Percentiles rank a stretch among this genome's conserved stretches.
Conservation (phyloP, 92 coral and sea anemone genomes). For the Umimayanthus kanabou region DNA sequence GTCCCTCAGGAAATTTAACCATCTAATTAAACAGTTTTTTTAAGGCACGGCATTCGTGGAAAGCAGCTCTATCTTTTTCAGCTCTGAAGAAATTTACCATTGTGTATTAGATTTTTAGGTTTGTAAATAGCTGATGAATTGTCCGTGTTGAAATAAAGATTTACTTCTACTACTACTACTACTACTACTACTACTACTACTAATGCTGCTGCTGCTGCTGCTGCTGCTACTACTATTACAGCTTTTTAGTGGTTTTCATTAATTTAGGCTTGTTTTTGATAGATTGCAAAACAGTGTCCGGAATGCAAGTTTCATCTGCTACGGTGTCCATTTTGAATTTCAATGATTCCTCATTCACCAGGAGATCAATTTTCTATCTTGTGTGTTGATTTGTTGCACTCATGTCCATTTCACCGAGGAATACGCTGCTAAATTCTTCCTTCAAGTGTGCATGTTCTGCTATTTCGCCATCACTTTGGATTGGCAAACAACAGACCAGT, state of each 20-base stretch:
- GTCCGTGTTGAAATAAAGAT: too few relatives aligned
- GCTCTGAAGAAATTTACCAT: too few relatives aligned
- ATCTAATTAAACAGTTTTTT: too few relatives aligned
- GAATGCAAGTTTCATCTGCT: constrained; percentile 38
- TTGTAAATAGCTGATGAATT: too few relatives aligned
- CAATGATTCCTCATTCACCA: neutral
- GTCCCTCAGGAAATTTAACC: too few relatives aligned
- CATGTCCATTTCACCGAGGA: constrained; percentile 12
- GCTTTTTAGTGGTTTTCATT: constrained; percentile 2
- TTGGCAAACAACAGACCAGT: constrained; percentile 11
- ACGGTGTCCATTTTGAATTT: constrained; percentile 35
- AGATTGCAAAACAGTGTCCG: neutral
- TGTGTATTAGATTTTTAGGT: too few relatives aligned
- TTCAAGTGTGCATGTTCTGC: neutral
- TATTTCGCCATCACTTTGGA: constrained; percentile 10
- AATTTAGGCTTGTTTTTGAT: constrained; percentile 3
- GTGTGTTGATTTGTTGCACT: neutral
- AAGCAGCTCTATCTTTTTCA: too few relatives aligned
- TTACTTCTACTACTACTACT: too few relatives aligned
- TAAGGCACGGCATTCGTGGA: too few relatives aligned
- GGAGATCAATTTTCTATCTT: neutral
- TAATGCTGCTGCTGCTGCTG: too few relatives aligned
- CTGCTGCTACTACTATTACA: too few relatives aligned
- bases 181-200: too few relatives aligned
- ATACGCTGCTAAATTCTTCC: neutral